Evolutionary conservation across 1,140 invertebrate species (phyloP).

Genomic region (Dendrolimus kikuchii): DNA sequence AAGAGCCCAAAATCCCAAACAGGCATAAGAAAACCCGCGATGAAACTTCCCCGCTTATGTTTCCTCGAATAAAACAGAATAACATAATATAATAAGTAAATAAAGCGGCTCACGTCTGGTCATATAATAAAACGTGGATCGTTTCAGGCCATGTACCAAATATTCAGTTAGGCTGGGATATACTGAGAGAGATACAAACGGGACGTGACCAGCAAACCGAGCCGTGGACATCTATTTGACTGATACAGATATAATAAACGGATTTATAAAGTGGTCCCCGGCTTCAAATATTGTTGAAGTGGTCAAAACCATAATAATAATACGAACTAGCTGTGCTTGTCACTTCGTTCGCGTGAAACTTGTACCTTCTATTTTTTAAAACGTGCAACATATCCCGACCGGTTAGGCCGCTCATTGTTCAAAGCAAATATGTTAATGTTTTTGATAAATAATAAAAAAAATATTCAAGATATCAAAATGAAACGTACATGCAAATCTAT

Average conservation of each 20-base stretch:
- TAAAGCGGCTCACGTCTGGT: conserved; percentile 23
- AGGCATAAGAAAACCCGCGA: neutral
- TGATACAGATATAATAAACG: conserved; percentile 3
- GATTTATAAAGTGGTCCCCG: neutral
- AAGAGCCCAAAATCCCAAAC: neutral
- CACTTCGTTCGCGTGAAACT: too few relatives aligned
- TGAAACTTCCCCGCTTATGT: neutral
- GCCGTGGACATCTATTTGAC: conserved; percentile 14
- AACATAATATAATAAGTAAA: conserved; percentile 25
- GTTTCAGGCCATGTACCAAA: conserved; percentile 29
- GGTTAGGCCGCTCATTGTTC: too few relatives aligned
- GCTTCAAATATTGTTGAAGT: too few relatives aligned
- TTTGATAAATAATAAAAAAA: too few relatives aligned
- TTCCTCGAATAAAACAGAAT: conserved; percentile 13
- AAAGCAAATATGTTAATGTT: too few relatives aligned
- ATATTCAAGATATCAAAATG: too few relatives aligned
- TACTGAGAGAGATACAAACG: conserved; percentile 21
- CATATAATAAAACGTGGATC: conserved; percentile 31
- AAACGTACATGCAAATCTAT: too few relatives aligned
- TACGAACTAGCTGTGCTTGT: too few relatives aligned
- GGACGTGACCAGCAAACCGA: conserved; percentile 30
- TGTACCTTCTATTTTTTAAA: too few relatives aligned
- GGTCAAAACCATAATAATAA: too few relatives aligned
- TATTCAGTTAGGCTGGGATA: conserved; percentile 35
- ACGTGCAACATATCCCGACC: too few relatives aligned